Percentiles rank a stretch among this genome's conserved stretches.
These are phyloP conservation scores for Drosophila ananassae DNA, from an alignment of 1,140 invertebrate species.

Conservation along the genomic window DNA sequence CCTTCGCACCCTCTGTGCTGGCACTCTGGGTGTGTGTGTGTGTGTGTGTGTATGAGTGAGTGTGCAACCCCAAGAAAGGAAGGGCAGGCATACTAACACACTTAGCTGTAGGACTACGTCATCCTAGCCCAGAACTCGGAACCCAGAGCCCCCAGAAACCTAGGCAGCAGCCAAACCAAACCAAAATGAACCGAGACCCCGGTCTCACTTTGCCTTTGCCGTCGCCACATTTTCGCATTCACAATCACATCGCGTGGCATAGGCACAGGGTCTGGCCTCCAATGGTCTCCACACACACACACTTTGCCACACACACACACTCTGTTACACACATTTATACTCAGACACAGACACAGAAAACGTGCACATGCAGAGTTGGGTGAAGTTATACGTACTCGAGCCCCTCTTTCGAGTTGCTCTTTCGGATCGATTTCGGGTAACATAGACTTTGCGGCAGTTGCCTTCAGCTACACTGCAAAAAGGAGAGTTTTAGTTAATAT, in stretches of 20 bases:
- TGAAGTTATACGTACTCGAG: slow-evolving; percentile 69
- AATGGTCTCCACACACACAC: slow-evolving; percentile 30
- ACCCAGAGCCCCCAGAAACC: slow-evolving; percentile 9
- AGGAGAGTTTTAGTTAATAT: not conserved
- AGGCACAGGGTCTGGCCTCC: slow-evolving; percentile 41
- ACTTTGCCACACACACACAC: not conserved
- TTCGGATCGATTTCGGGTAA: slow-evolving; percentile 67
- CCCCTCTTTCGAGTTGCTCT: slow-evolving; percentile 16
- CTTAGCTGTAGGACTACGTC: slow-evolving; percentile 74
- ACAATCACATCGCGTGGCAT: slow-evolving; percentile 79
- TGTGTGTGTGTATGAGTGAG: slow-evolving; percentile 29
- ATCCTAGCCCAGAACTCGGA: slow-evolving; percentile 57
- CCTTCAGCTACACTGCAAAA: slow-evolving; percentile 30
- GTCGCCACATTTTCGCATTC: slow-evolving; percentile 77
- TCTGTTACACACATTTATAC: slow-evolving; percentile 10
- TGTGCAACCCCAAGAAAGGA: slow-evolving; percentile 62
- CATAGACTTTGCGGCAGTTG: slow-evolving; percentile 78
- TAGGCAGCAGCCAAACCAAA: slow-evolving; percentile 16
- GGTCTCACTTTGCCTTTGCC: slow-evolving; percentile 57
- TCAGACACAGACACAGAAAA: slow-evolving; percentile 6
- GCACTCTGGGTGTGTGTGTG: slow-evolving; percentile 9
- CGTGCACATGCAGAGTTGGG: slow-evolving; percentile 44
- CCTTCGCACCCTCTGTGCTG: slow-evolving; percentile 31
- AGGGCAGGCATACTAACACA: slow-evolving; percentile 71
- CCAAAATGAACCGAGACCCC: slow-evolving; percentile 30